A percentile compares a stretch with the other conserved stretches of the same genome.
Conservation (phyloP, 1,140 invertebrate genomes). For the Zaprionus taronus region DNA sequence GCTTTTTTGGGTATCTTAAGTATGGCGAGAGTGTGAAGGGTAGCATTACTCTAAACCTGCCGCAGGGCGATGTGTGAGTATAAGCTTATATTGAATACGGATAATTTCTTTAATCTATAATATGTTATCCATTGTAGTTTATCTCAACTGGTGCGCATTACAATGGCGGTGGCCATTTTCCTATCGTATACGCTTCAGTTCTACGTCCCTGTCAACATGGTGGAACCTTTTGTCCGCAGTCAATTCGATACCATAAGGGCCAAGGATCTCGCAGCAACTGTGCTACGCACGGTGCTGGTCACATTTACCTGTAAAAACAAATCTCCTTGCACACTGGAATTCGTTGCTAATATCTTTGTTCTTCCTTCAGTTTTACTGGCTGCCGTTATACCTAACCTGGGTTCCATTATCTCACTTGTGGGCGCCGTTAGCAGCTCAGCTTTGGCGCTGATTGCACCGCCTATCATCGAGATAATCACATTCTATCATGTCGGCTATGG, state of each 20-base stretch:
- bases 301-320: conserved; percentile 91
- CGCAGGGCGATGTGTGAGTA: conserved; percentile 89
- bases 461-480: conserved; percentile 94
- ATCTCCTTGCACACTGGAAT: conserved; percentile 41
- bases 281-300: conserved; percentile 89
- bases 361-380: conserved; percentile 90
- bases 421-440: conserved; percentile 95
- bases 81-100: not conserved
- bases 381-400: conserved; percentile 93
- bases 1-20: conserved; percentile 96
- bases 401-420: conserved; percentile 95
- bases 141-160: conserved; percentile 91
- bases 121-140: conserved; percentile 87
- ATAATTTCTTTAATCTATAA: conserved; percentile 15
- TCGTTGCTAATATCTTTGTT: conserved; percentile 57
- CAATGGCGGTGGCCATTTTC: conserved; percentile 94
- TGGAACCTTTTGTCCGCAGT: conserved; percentile 90
- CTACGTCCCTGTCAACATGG: conserved; percentile 95
- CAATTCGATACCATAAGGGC: conserved; percentile 87
- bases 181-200: conserved; percentile 95
- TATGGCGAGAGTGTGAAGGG: conserved; percentile 92
- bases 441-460: conserved; percentile 95
- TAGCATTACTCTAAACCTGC: conserved; percentile 94
- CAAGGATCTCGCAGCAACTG: conserved; percentile 88
- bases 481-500: conserved; percentile 89